Conservation (phyloP, 2,113 vertebrate genomes). For the Pseudorhombus dupliciocellatus region DNA sequence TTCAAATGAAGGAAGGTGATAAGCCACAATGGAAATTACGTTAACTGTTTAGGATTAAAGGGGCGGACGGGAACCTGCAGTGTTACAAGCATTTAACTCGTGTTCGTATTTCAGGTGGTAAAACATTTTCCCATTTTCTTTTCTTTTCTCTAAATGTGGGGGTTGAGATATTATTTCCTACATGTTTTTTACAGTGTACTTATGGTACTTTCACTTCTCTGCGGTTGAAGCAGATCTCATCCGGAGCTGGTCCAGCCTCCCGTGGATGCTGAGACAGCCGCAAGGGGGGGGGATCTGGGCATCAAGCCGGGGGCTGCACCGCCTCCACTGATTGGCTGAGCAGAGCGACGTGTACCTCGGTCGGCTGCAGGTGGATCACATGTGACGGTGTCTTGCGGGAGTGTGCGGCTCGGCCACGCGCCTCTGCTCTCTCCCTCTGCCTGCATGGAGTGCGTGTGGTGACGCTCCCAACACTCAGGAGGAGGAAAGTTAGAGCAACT, state of each 20-base stretch:
- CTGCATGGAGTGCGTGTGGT: not conserved
- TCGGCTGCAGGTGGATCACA: constrained; percentile 75
- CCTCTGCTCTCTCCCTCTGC: not conserved
- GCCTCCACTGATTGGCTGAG: constrained; percentile 74
- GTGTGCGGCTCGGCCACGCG: constrained; percentile 10
- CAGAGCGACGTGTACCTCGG: constrained; percentile 82
- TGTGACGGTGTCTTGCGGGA: constrained; percentile 67
- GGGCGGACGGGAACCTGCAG: not conserved
- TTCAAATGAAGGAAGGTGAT: constrained; percentile 66
- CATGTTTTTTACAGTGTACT: not conserved
- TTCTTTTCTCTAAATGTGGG: no score
- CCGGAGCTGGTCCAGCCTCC: not conserved
- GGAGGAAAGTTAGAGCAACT: constrained; percentile 13
- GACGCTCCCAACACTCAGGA: constrained; percentile 17
- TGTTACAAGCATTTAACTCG: no score
- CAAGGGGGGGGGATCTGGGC: not conserved
- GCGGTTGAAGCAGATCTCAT: no score
- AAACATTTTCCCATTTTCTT: no score
- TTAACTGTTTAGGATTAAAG: constrained; percentile 37
- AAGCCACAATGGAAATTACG: constrained; percentile 65
- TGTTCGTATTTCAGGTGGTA: not conserved
- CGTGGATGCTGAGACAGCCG: not conserved
- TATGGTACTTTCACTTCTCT: not conserved
- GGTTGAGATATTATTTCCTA: not conserved
- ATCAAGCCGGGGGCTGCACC: not conserved